Evolutionary conservation across 2,888 invertebrate species (phyloP).

Genomic region (Harpalus rufipes): DNA sequence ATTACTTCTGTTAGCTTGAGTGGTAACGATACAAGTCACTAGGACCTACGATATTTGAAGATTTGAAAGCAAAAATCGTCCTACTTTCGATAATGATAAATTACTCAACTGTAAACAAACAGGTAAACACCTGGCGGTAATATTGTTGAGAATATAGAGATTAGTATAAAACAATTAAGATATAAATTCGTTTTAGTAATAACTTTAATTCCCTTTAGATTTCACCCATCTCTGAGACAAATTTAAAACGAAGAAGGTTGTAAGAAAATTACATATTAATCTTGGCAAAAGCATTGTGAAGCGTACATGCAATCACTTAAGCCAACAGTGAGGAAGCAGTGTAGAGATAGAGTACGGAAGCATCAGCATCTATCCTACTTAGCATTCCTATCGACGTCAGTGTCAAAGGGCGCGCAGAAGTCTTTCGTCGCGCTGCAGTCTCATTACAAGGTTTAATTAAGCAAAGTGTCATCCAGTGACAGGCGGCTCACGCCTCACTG

Average conservation of each 20-base stretch:
- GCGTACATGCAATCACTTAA: constrained; percentile 38
- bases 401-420: constrained; percentile 24
- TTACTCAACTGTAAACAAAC: too few relatives aligned
- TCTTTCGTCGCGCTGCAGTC: constrained; percentile 40
- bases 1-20: too few relatives aligned
- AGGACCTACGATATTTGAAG: too few relatives aligned
- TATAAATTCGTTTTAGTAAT: constrained; percentile 12
- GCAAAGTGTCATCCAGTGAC: constrained; percentile 65
- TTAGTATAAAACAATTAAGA: not conserved
- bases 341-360: not conserved
- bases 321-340: not conserved
- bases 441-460: constrained; percentile 66
- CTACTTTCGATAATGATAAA: too few relatives aligned
- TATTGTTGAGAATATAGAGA: too few relatives aligned
- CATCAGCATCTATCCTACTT: constrained; percentile 47
- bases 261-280: constrained; percentile 33
- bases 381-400: constrained; percentile 52
- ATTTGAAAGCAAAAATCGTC: too few relatives aligned
- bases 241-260: constrained; percentile 10
- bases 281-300: constrained; percentile 22
- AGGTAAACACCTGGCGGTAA: too few relatives aligned
- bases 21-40: too few relatives aligned
- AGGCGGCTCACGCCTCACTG: constrained; percentile 56
- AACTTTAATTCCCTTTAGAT: not conserved
- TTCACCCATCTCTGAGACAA: constrained; percentile 19